Percentiles rank a stretch among this genome's conserved stretches.
These are phyloP conservation scores for Rhopalosiphum padi DNA, from an alignment of 1,140 invertebrate genomes.

Conservation along the genomic window DNA sequence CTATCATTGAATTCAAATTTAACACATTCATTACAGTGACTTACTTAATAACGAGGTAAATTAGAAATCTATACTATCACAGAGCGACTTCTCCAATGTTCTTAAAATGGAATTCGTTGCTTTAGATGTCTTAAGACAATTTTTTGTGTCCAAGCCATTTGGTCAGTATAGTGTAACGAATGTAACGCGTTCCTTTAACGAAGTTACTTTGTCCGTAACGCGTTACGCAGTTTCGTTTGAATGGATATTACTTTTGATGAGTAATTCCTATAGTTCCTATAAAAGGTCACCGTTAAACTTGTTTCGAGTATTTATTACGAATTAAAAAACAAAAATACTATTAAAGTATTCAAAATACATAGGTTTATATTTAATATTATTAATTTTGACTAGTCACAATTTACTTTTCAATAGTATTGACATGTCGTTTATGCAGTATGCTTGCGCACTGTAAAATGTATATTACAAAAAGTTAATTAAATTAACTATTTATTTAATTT, in stretches of 20 bases:
- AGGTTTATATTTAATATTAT: too few relatives aligned
- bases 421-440: too few relatives aligned
- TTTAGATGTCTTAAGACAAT: not conserved
- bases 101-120: not conserved
- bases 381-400: too few relatives aligned
- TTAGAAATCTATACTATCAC: not conserved
- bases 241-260: not conserved
- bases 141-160: not conserved
- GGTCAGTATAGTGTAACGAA: too few relatives aligned
- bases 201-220: not conserved
- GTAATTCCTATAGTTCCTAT: not conserved
- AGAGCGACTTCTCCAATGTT: not conserved
- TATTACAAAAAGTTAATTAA: too few relatives aligned
- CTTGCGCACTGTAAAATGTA: too few relatives aligned
- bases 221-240: not conserved
- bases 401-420: too few relatives aligned
- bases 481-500: too few relatives aligned
- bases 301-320: too few relatives aligned
- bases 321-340: too few relatives aligned
- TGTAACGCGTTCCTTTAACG: not conserved
- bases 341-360: too few relatives aligned
- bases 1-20: not conserved
- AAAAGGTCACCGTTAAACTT: too few relatives aligned
- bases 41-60: not conserved
- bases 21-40: not conserved